These are phyloP conservation scores for Drosophila biarmipes DNA, from an alignment of 1,140 invertebrate genomes.

Conservation along the genomic window DNA sequence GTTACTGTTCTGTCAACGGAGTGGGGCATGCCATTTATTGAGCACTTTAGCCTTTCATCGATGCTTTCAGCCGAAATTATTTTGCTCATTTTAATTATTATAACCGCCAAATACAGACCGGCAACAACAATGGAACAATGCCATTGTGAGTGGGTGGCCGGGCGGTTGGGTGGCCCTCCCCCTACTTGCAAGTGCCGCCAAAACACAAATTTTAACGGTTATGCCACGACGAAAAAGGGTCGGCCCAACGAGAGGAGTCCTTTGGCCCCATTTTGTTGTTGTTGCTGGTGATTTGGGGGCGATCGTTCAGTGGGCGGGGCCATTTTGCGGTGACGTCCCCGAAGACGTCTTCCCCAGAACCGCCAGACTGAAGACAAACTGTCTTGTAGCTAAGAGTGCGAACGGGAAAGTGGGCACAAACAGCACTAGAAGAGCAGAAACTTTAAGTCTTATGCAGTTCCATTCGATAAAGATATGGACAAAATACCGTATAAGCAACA, in stretches of 20 bases:
- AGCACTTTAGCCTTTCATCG: constrained; percentile 82
- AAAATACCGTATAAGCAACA: too few species aligned
- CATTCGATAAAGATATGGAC: too few species aligned
- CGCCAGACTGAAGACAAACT: background rate
- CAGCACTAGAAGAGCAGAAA: background rate
- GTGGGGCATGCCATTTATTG: constrained; percentile 61
- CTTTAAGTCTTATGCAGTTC: background rate
- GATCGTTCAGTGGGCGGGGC: constrained; percentile 3
- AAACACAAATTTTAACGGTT: constrained; percentile 78
- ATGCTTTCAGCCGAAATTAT: constrained; percentile 80
- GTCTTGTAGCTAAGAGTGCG: background rate
- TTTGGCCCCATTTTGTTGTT: background rate
- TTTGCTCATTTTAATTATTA: constrained; percentile 83
- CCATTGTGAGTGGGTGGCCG: constrained; percentile 4
- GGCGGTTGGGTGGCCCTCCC: background rate
- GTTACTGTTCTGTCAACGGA: constrained; percentile 44
- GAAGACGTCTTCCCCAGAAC: background rate
- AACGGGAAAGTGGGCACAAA: background rate
- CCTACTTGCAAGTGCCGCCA: constrained; percentile 41
- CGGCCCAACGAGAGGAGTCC: background rate
- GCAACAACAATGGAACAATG: constrained; percentile 43
- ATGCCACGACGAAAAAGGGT: constrained; percentile 42
- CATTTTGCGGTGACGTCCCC: constrained; percentile 5
- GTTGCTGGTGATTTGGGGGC: background rate
- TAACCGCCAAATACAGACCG: constrained; percentile 68